These are phyloP conservation scores for Sinotaia quadrata DNA, from an alignment of 2,888 invertebrate species.

Conservation along the genomic window DNA sequence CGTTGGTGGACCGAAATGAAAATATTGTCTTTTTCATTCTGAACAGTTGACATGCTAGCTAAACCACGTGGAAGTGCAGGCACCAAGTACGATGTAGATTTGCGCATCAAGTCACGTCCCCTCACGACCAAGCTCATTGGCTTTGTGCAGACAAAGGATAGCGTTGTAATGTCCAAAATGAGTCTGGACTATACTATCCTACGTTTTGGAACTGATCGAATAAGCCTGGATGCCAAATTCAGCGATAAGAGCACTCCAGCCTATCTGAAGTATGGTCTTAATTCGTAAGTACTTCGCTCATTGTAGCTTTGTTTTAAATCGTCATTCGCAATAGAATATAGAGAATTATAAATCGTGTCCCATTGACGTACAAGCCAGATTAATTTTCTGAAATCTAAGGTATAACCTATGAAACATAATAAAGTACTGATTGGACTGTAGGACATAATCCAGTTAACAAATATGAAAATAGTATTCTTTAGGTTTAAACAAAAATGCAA, in stretches of 20 bases:
- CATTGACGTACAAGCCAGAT: too few relatives aligned
- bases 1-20: neutral
- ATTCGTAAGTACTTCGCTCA: slow-evolving; percentile 46
- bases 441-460: too few relatives aligned
- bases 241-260: slow-evolving; percentile 41
- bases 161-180: slow-evolving; percentile 27
- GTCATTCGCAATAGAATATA: too few relatives aligned
- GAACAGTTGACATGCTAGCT: slow-evolving; percentile 22
- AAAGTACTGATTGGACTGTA: too few relatives aligned
- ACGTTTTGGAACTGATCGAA: slow-evolving; percentile 42
- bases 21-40: neutral
- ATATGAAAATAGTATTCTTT: too few relatives aligned
- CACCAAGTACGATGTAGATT: slow-evolving; percentile 23
- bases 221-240: slow-evolving; percentile 43
- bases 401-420: too few relatives aligned
- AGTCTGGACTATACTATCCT: slow-evolving; percentile 47
- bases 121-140: slow-evolving; percentile 25
- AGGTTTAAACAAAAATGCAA: too few relatives aligned
- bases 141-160: slow-evolving; percentile 2
- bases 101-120: slow-evolving; percentile 31
- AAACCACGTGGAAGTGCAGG: slow-evolving; percentile 20
- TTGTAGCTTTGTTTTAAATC: too few relatives aligned
- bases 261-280: slow-evolving; percentile 37
- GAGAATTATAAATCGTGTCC: too few relatives aligned
- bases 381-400: too few relatives aligned